A percentile compares a stretch with the other conserved stretches of the same genome.
Conservation (phyloP, 2,797 vertebrate genomes). For the Pseudochaenichthys georgianus region DNA sequence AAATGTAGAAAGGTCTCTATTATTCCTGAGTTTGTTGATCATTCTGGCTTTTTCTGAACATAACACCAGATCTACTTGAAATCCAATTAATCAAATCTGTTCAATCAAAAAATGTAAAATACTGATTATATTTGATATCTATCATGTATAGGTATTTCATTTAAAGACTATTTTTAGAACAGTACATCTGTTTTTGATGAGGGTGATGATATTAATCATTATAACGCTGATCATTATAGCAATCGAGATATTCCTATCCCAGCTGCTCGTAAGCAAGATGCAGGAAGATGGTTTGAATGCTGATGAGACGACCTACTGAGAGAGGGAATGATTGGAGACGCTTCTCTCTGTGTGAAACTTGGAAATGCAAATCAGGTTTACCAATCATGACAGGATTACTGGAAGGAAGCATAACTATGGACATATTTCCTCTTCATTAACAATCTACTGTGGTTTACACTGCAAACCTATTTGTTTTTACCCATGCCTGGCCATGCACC, state of each 20-base stretch:
- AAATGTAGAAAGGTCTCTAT: background rate
- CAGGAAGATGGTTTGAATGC: slow-evolving; percentile 38
- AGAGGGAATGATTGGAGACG: background rate
- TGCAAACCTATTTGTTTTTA: slow-evolving; percentile 20
- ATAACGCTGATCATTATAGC: slow-evolving; percentile 28
- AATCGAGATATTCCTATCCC: slow-evolving; percentile 10
- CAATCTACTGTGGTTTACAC: slow-evolving; percentile 9
- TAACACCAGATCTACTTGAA: background rate
- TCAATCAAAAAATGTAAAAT: slow-evolving; percentile 2
- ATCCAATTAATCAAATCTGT: background rate
- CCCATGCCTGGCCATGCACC: background rate
- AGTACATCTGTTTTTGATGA: background rate
- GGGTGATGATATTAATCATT: slow-evolving; percentile 12
- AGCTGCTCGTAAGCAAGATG: slow-evolving; percentile 34
- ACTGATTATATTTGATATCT: slow-evolving; percentile 12
- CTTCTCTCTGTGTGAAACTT: slow-evolving; percentile 38
- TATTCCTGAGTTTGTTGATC: background rate
- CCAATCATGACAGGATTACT: slow-evolving; percentile 17
- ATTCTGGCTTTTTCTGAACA: background rate
- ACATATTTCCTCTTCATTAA: slow-evolving; percentile 34
- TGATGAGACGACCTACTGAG: slow-evolving; percentile 50
- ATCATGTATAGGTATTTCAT: background rate
- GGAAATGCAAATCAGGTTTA: slow-evolving; percentile 37
- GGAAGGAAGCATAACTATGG: background rate
- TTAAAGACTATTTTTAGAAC: background rate